A percentile compares a stretch with the other conserved stretches of the same genome.
Evolutionary conservation across 2,888 invertebrate species (phyloP).

Genomic region (Nemotelus pantherinus): DNA sequence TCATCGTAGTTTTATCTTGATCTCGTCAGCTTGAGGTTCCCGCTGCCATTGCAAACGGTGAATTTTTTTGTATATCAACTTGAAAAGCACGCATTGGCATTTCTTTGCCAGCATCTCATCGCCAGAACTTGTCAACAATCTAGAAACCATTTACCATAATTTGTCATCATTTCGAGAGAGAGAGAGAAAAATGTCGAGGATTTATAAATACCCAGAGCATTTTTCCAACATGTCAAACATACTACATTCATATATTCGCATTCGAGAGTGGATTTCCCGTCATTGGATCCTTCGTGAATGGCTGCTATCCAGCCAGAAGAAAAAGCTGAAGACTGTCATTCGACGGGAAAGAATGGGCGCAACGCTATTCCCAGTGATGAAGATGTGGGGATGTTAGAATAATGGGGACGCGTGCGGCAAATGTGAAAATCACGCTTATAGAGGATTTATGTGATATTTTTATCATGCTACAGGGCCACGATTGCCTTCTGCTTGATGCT

Average conservation of each 20-base stretch:
- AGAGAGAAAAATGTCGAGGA: conserved; percentile 1
- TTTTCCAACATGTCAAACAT: conserved; percentile 27
- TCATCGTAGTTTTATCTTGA: too few relatives aligned
- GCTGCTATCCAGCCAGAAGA: background rate
- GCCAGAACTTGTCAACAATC: conserved; percentile 2
- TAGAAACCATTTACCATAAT: conserved; percentile 23
- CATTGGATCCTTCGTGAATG: conserved; percentile 12
- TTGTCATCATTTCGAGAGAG: conserved; percentile 13
- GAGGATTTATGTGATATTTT: conserved; percentile 19
- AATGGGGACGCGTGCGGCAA: conserved; percentile 4
- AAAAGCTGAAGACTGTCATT: background rate
- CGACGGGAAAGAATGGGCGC: background rate
- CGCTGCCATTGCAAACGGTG: too few relatives aligned
- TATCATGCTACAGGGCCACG: background rate
- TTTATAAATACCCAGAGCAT: conserved; percentile 29
- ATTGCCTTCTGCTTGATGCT: too few relatives aligned
- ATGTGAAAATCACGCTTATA: conserved; percentile 5
- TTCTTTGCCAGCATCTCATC: background rate
- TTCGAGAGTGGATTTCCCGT: conserved; percentile 19
- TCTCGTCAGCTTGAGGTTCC: too few relatives aligned
- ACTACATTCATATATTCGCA: background rate
- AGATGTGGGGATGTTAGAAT: background rate
- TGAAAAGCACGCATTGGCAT: background rate
- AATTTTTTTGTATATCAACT: too few relatives aligned
- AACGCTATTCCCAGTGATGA: background rate